Evolutionary conservation across 2,113 vertebrate genomes (phyloP).

Genomic region (Oryzias curvinotus): DNA sequence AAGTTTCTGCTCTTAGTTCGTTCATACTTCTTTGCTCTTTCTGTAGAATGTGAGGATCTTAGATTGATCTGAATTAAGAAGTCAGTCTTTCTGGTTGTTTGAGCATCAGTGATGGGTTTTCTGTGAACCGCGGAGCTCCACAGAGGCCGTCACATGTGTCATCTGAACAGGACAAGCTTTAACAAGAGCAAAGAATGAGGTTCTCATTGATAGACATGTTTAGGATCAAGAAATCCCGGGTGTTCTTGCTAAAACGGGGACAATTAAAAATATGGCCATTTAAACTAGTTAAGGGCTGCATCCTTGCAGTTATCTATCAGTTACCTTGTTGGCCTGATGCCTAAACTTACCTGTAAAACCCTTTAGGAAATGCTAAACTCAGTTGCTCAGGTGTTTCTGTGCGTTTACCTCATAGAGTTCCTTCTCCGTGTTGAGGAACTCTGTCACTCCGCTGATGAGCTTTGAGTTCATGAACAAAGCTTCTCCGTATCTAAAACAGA

Average conservation of each 20-base stretch:
- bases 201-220: slow-evolving; percentile 2
- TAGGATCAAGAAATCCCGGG: background rate
- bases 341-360: background rate
- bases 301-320: no score
- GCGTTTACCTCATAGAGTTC: slow-evolving; percentile 89
- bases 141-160: background rate
- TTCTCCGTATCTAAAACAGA: slow-evolving; percentile 88
- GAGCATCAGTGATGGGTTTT: background rate
- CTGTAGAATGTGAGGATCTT: slow-evolving; percentile 1
- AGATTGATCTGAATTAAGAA: slow-evolving; percentile 12
- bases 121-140: background rate
- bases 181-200: background rate
- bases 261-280: no score
- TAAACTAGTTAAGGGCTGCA: no score
- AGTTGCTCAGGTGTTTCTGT: background rate
- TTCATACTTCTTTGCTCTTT: background rate
- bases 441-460: slow-evolving; percentile 95
- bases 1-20: background rate
- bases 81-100: slow-evolving; percentile 1
- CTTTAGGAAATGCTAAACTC: background rate
- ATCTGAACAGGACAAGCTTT: slow-evolving; percentile 8
- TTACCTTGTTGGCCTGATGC: no score
- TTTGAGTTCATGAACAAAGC: slow-evolving; percentile 98
- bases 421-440: slow-evolving; percentile 93
- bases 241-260: no score